These are phyloP conservation scores for Panagrolaimus sp. DNA, from an alignment of 1,140 invertebrate species.

Conservation along the genomic window DNA sequence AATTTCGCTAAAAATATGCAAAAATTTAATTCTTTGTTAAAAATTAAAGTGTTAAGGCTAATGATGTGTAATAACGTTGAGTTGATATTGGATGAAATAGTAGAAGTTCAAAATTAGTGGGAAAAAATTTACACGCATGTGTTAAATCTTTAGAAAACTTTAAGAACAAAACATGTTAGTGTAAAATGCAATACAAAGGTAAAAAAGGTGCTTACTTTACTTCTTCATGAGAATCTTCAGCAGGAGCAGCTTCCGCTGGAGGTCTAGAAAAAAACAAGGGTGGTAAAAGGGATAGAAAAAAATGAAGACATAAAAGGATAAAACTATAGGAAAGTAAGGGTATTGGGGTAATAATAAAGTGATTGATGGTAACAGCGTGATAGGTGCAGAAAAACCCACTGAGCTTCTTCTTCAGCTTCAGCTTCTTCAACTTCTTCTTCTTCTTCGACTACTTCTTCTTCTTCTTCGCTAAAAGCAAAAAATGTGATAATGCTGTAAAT, in stretches of 20 bases:
- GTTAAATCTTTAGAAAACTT: neutral
- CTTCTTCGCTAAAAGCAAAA: conserved; percentile 32
- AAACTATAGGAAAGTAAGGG: neutral
- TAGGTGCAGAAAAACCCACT: conserved; percentile 3
- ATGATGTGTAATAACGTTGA: neutral
- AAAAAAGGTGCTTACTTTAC: conserved; percentile 20
- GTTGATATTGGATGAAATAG: neutral
- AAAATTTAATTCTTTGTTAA: neutral
- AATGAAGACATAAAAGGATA: neutral
- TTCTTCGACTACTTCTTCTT: conserved; percentile 48
- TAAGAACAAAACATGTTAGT: neutral
- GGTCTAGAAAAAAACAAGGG: conserved; percentile 14
- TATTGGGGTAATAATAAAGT: neutral
- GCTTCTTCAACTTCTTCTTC: conserved; percentile 25
- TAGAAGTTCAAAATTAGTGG: neutral
- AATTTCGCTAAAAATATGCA: conserved; percentile 1
- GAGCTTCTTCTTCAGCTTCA: conserved; percentile 28
- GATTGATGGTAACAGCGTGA: neutral
- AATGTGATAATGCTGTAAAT: neutral
- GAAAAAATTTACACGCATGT: neutral
- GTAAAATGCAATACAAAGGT: neutral
- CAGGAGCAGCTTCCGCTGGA: conserved; percentile 27
- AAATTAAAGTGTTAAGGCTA: conserved; percentile 10
- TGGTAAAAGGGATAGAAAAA: neutral
- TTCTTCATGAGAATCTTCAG: conserved; percentile 18